Evolutionary conservation across 2,797 vertebrate genomes (phyloP).

Genomic region (Atherinosoma microstoma): DNA sequence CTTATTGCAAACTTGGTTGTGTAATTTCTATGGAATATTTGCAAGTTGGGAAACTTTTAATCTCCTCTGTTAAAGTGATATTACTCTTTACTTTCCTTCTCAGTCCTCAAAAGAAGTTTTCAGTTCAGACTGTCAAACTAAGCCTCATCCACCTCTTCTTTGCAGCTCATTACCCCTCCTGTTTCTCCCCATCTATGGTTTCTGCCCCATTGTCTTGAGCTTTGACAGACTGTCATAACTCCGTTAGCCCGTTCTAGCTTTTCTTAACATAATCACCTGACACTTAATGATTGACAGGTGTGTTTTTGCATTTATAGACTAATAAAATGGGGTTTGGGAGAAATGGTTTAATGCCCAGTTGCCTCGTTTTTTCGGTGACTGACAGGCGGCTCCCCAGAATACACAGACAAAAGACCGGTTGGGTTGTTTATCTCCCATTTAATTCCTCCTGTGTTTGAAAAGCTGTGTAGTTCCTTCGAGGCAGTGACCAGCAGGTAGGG

Average conservation of each 20-base stretch:
- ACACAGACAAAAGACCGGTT: constrained; percentile 34
- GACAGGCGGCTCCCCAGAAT: constrained; percentile 55
- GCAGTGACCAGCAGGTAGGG: constrained; percentile 46
- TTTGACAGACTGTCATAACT: constrained; percentile 80
- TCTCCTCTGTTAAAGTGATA: not conserved
- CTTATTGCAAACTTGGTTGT: not conserved
- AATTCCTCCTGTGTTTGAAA: constrained; percentile 51
- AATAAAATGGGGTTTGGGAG: constrained; percentile 47
- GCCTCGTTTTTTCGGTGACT: constrained; percentile 55
- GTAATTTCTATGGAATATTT: not conserved
- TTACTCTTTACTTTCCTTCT: not conserved
- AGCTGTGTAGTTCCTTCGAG: constrained; percentile 32
- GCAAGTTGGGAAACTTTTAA: not conserved
- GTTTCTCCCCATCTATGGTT: constrained; percentile 35
- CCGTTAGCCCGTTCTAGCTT: constrained; percentile 62
- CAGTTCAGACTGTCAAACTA: constrained; percentile 37
- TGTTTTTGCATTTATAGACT: constrained; percentile 53
- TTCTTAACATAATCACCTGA: constrained; percentile 79
- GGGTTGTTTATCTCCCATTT: constrained; percentile 63
- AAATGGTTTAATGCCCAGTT: constrained; percentile 55
- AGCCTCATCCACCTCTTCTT: constrained; percentile 28
- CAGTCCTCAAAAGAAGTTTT: constrained; percentile 24
- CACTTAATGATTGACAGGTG: constrained; percentile 80
- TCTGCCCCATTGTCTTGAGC: constrained; percentile 61
- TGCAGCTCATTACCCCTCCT: constrained; percentile 31